phyloP scores from a whole-genome alignment of 2,888 invertebrate species.

The Lobophora halterata region DNA sequence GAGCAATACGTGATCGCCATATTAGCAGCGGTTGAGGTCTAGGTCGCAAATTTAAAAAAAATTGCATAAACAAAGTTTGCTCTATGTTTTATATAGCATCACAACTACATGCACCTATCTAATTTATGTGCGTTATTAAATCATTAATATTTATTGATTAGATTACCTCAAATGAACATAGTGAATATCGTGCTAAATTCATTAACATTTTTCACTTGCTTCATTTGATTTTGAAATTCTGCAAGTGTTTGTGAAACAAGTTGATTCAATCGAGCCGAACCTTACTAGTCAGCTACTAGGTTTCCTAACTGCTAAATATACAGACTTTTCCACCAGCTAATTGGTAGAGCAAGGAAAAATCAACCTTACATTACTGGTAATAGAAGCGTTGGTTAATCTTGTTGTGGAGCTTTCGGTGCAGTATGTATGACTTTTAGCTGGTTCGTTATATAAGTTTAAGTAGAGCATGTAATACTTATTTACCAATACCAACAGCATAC shows the following conservation, averaged over 20 bases:
- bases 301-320: slow-evolving; percentile 17
- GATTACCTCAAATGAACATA: too few relatives aligned
- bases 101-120: too few relatives aligned
- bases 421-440: slow-evolving; percentile 9
- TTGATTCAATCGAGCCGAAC: slow-evolving; percentile 9
- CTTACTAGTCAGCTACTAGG: slow-evolving; percentile 7
- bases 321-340: slow-evolving; percentile 6
- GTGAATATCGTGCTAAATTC: too few relatives aligned
- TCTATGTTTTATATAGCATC: too few relatives aligned
- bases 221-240: slow-evolving; percentile 12
- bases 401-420: background rate
- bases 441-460: slow-evolving; percentile 19
- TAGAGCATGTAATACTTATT: slow-evolving; percentile 8
- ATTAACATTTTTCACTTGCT: too few relatives aligned
- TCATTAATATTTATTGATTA: too few relatives aligned
- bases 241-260: slow-evolving; percentile 7
- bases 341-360: slow-evolving; percentile 6
- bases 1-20: slow-evolving; percentile 21
- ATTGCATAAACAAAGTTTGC: too few relatives aligned
- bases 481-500: slow-evolving; percentile 10
- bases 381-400: slow-evolving; percentile 1
- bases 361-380: slow-evolving; percentile 6
- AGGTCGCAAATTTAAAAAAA: slow-evolving; percentile 19
- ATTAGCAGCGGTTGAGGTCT: slow-evolving; percentile 24
- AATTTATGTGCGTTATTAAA: too few relatives aligned